Conservation (phyloP, 2,888 invertebrate species). For the Drosophila trichaetosa region DNA sequence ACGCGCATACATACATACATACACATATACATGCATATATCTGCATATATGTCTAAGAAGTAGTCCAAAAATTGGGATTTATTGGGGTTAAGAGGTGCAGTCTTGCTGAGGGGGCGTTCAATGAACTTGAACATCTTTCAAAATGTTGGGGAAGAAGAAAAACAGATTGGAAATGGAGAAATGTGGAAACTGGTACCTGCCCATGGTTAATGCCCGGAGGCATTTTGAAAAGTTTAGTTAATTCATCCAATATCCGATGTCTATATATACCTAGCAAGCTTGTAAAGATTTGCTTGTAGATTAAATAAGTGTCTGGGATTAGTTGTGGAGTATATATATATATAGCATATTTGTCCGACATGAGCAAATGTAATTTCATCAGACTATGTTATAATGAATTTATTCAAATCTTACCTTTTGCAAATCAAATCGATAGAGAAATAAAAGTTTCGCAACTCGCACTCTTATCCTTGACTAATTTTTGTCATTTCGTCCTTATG, state of each 20-base stretch:
- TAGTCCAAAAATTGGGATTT: conserved; percentile 12
- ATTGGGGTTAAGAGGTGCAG: conserved; percentile 53
- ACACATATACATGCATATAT: too few species aligned
- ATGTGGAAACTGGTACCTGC: neutral
- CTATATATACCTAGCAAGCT: neutral
- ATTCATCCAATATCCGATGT: neutral
- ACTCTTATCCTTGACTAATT: neutral
- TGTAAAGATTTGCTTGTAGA: neutral
- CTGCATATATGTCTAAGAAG: neutral
- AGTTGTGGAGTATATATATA: neutral
- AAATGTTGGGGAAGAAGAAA: conserved; percentile 1
- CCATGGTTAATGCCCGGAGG: neutral
- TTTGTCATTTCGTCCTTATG: neutral
- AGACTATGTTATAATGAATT: neutral
- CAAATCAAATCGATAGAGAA: neutral
- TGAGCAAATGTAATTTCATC: neutral
- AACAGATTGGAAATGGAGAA: neutral
- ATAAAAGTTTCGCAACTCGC: too few species aligned
- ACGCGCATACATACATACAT: neutral
- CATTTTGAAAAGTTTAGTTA: neutral
- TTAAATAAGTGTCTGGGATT: neutral
- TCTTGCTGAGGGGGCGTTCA: conserved; percentile 30
- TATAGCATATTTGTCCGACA: neutral
- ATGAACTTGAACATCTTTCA: conserved; percentile 42
- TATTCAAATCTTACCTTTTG: neutral